A percentile compares a stretch with the other conserved stretches of the same genome.
Conservation (phyloP, 1,140 invertebrate species). For the Ips nitidus region DNA sequence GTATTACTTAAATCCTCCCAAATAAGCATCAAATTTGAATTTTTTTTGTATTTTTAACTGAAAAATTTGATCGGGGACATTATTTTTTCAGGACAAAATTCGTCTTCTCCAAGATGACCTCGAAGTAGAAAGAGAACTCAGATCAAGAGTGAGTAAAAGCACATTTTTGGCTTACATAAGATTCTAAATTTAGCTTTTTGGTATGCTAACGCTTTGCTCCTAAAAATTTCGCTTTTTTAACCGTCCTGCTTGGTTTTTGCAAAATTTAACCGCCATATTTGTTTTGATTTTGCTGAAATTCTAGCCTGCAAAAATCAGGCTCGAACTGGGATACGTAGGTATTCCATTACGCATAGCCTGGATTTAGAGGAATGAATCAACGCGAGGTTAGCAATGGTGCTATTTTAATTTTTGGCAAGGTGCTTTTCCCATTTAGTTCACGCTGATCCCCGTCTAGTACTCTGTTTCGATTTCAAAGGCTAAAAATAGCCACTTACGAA, state of each 20-base stretch:
- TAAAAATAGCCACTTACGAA: slow-evolving; percentile 26
- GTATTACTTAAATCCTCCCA: no score
- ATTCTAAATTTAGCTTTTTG: slow-evolving; percentile 21
- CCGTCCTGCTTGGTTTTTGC: slow-evolving; percentile 7
- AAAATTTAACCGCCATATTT: background rate
- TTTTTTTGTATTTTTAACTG: background rate
- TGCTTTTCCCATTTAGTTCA: slow-evolving; percentile 32
- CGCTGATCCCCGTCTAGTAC: slow-evolving; percentile 26
- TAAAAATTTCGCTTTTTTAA: background rate
- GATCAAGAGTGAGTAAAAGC: slow-evolving; percentile 83
- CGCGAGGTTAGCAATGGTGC: slow-evolving; percentile 36
- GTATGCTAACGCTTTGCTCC: slow-evolving; percentile 19
- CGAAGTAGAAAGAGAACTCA: slow-evolving; percentile 94
- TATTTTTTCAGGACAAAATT: slow-evolving; percentile 90
- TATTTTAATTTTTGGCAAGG: slow-evolving; percentile 44
- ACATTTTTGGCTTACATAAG: slow-evolving; percentile 25
- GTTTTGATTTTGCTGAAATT: slow-evolving; percentile 14
- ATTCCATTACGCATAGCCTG: slow-evolving; percentile 34
- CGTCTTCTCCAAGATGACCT: slow-evolving; percentile 95
- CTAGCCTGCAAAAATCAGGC: background rate
- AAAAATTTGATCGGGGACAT: background rate
- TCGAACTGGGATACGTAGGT: slow-evolving; percentile 9
- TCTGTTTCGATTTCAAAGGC: slow-evolving; percentile 23
- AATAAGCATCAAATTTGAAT: background rate
- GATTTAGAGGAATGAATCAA: slow-evolving; percentile 40